Percentiles rank a stretch among this genome's conserved stretches.
Conservation (phyloP, 1,140 invertebrate genomes). For the Philopotamus ludificatus region DNA sequence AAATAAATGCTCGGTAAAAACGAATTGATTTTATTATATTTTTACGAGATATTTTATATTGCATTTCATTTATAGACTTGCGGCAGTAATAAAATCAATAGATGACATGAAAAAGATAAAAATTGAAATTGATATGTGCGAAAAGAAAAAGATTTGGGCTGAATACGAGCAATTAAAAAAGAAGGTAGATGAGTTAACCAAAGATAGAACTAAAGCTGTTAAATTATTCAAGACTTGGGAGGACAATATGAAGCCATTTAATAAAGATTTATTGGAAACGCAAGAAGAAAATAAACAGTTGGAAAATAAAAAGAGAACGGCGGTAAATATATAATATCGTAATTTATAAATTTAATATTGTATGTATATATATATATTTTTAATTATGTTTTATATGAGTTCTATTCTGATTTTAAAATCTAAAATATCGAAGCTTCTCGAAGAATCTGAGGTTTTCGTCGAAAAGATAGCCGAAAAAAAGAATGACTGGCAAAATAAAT, state of each 20-base stretch:
- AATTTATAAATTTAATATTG: not conserved
- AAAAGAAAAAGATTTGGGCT: slow-evolving; percentile 63
- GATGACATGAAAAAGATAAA: slow-evolving; percentile 64
- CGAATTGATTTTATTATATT: not conserved
- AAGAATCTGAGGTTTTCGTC: slow-evolving; percentile 42
- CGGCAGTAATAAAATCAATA: slow-evolving; percentile 59
- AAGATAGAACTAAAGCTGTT: slow-evolving; percentile 45
- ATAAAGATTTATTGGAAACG: not conserved
- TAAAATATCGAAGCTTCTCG: not conserved
- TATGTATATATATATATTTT: not conserved
- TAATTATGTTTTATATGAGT: not conserved
- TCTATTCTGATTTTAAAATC: not conserved
- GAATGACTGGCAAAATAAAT: slow-evolving; percentile 49
- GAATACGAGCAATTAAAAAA: slow-evolving; percentile 59
- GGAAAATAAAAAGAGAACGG: not conserved
- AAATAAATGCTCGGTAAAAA: slow-evolving; percentile 51
- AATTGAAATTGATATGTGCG: slow-evolving; percentile 49
- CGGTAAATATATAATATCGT: not conserved
- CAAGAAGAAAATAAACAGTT: not conserved
- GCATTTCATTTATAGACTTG: slow-evolving; percentile 47
- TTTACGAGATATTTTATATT: not conserved
- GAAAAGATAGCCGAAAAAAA: slow-evolving; percentile 54
- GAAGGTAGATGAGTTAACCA: slow-evolving; percentile 51
- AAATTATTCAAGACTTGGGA: not conserved
- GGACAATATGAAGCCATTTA: not conserved